These are phyloP conservation scores for Toxotes chatareus DNA, from an alignment of 2,113 vertebrate species.

Conservation along the genomic window DNA sequence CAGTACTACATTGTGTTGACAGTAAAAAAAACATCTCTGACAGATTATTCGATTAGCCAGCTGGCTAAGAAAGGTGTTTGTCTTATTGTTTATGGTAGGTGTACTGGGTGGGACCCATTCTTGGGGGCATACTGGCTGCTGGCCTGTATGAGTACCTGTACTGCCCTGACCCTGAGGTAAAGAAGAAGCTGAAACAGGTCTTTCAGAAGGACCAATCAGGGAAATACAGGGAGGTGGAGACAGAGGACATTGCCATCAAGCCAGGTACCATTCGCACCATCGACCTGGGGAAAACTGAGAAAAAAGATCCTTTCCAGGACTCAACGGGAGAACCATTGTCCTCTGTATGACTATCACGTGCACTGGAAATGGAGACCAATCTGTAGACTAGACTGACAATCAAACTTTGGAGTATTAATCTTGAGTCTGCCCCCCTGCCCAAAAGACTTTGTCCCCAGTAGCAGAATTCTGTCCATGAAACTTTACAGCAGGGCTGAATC, in stretches of 20 bases:
- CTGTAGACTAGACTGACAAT: slow-evolving; percentile 71
- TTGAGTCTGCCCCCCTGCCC: slow-evolving; percentile 9
- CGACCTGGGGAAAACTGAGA: slow-evolving; percentile 86
- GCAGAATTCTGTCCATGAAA: slow-evolving; percentile 43
- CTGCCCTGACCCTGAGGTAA: slow-evolving; percentile 90
- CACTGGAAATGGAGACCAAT: slow-evolving; percentile 89
- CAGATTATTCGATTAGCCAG: not conserved
- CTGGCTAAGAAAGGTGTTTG: slow-evolving; percentile 13
- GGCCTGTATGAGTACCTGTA: slow-evolving; percentile 93
- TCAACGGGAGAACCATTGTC: slow-evolving; percentile 88
- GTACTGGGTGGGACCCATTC: slow-evolving; percentile 94
- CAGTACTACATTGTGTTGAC: not conserved
- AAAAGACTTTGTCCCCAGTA: slow-evolving; percentile 33
- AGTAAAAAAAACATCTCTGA: slow-evolving; percentile 13
- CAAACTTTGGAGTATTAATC: slow-evolving; percentile 20
- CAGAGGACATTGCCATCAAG: slow-evolving; percentile 86
- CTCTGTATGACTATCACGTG: slow-evolving; percentile 93
- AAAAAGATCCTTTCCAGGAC: slow-evolving; percentile 86
- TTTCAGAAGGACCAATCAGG: slow-evolving; percentile 86
- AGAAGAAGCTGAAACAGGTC: slow-evolving; percentile 86
- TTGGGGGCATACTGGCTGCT: slow-evolving; percentile 90
- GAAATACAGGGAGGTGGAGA: slow-evolving; percentile 90
- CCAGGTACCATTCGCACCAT: slow-evolving; percentile 85
- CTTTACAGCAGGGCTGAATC: slow-evolving; percentile 17
- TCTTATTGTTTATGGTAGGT: slow-evolving; percentile 80